Percentiles rank a stretch among this genome's conserved stretches.
Conservation (phyloP, 2,113 vertebrate genomes). For the Odobenus rosmarus region DNA sequence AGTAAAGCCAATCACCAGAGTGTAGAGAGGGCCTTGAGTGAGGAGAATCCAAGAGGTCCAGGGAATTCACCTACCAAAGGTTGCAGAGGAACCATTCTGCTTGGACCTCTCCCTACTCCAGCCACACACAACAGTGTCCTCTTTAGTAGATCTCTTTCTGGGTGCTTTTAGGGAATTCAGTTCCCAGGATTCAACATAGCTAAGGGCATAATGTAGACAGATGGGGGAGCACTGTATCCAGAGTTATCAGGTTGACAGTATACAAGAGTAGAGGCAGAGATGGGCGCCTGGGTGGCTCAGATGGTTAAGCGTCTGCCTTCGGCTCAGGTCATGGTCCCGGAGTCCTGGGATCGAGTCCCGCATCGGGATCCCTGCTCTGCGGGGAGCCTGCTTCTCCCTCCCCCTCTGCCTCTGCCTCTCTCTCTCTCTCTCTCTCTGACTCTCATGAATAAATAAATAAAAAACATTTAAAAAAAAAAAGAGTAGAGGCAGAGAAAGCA, state of each 20-base stretch:
- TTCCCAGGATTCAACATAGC: slow-evolving; percentile 25
- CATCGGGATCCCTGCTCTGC: no score
- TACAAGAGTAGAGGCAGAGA: background rate
- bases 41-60: background rate
- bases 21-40: background rate
- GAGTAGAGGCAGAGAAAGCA: background rate
- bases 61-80: background rate
- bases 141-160: background rate
- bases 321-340: no score
- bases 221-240: background rate
- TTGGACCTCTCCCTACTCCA: background rate
- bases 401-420: no score
- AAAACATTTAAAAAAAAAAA: no score
- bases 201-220: background rate
- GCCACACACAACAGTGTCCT: background rate
- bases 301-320: no score
- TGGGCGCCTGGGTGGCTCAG: no score
- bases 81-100: background rate
- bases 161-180: slow-evolving; percentile 41
- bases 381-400: no score
- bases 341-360: no score
- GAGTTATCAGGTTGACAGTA: background rate
- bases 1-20: background rate
- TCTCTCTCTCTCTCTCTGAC: no score
- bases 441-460: no score